Percentiles rank a stretch among this genome's conserved stretches.
phyloP scores from a whole-genome alignment of 2,888 invertebrate species.

The Dromius quadrimaculatus region DNA sequence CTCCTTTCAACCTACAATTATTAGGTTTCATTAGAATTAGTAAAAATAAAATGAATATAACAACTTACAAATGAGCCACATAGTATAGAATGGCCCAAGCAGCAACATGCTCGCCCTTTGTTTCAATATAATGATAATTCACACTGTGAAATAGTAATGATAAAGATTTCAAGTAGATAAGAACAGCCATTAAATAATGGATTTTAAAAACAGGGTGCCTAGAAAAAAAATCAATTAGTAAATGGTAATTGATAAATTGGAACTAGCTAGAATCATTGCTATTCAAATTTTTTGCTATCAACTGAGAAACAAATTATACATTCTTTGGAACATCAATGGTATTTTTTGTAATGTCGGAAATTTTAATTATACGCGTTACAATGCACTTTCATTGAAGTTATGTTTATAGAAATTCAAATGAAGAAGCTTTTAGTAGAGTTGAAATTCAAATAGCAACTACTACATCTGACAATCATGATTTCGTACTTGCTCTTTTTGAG shows the following conservation, averaged over 20 bases:
- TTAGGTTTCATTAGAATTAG: not conserved
- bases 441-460: too few relatives aligned
- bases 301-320: too few relatives aligned
- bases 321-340: too few relatives aligned
- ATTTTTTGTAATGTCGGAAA: too few relatives aligned
- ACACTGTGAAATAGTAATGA: constrained; percentile 95
- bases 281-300: too few relatives aligned
- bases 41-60: constrained; percentile 9
- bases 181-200: constrained; percentile 95
- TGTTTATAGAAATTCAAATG: not conserved
- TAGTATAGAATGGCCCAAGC: constrained; percentile 98
- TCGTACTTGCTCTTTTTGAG: constrained; percentile 81
- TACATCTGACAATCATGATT: not conserved
- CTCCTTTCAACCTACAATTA: constrained; percentile 80
- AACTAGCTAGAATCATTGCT: too few relatives aligned
- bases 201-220: constrained; percentile 91
- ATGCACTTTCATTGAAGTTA: too few relatives aligned
- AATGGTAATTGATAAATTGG: too few relatives aligned
- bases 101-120: constrained; percentile 92
- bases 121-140: constrained; percentile 94
- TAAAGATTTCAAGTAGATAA: constrained; percentile 91
- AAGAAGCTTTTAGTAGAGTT: too few relatives aligned
- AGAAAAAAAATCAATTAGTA: constrained; percentile 57
- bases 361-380: too few relatives aligned
- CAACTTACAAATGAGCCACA: constrained; percentile 92